A percentile compares a stretch with the other conserved stretches of the same genome.
Evolutionary conservation across 1,140 invertebrate genomes (phyloP).

Genomic region (Lepidotrigona ventralis): DNA sequence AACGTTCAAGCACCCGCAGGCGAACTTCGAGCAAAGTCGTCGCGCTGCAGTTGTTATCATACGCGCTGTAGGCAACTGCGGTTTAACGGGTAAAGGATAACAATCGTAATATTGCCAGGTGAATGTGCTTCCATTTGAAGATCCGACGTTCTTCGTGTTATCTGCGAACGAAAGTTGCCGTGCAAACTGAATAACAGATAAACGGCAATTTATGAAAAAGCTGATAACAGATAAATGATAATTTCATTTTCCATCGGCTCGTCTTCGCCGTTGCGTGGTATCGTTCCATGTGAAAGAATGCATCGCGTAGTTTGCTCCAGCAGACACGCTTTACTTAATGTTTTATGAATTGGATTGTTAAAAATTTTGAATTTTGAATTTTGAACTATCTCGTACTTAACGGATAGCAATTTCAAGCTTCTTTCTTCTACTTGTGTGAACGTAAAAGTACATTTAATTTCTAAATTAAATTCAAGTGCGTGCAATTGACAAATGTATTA

Average conservation of each 20-base stretch:
- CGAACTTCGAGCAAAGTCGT: constrained; percentile 25
- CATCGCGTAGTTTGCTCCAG: neutral
- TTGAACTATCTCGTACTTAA: no score
- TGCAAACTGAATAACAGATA: constrained; percentile 3
- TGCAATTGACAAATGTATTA: no score
- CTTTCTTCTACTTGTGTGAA: no score
- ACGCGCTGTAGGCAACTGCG: constrained; percentile 55
- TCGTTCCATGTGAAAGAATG: neutral
- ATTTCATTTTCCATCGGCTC: neutral
- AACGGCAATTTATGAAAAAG: neutral
- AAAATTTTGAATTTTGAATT: no score
- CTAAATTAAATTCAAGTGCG: no score
- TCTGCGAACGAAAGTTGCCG: constrained; percentile 1
- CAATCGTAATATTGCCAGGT: neutral
- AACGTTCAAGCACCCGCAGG: constrained; percentile 59
- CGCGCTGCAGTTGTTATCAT: constrained; percentile 25
- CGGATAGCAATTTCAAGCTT: no score
- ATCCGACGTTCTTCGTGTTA: neutral
- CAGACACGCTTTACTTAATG: no score
- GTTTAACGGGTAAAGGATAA: constrained; percentile 60
- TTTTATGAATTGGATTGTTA: no score
- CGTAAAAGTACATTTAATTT: no score
- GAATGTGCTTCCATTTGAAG: neutral
- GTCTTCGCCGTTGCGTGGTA: neutral
- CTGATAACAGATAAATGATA: neutral